Percentiles rank a stretch among this genome's conserved stretches.
Evolutionary conservation across 64 coral and sea anemone species (phyloP).

Genomic region (Pachyseris speciosa): DNA sequence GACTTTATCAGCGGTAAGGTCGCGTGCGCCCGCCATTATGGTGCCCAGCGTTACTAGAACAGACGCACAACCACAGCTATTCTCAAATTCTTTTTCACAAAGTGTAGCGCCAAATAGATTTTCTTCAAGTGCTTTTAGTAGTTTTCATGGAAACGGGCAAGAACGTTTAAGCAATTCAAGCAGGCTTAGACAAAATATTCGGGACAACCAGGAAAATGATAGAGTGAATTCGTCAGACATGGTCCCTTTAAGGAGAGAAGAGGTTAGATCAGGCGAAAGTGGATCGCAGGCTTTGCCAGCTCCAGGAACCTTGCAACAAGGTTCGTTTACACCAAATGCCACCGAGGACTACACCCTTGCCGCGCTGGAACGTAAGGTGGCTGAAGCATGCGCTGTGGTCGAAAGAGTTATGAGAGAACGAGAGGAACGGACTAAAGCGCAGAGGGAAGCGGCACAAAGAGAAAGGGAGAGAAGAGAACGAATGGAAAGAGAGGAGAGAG

Average conservation of each 20-base stretch:
- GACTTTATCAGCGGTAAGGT: not conserved
- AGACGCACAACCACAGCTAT: not conserved
- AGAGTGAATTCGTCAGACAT: not conserved
- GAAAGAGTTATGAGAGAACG: constrained; percentile 16
- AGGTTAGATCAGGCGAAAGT: not conserved
- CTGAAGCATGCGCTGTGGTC: not conserved
- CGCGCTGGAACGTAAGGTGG: not conserved
- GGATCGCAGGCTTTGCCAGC: not conserved
- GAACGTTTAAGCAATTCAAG: not conserved
- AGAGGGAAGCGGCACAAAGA: not conserved
- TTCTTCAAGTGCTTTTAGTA: not conserved
- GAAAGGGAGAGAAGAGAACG: constrained; percentile 3
- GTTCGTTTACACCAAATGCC: not conserved
- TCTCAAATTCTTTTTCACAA: not conserved
- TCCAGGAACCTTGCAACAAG: not conserved
- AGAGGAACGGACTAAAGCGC: constrained; percentile 15
- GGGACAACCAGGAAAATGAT: not conserved
- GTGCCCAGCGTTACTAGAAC: not conserved
- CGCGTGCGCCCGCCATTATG: not conserved
- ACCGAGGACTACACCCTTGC: not conserved
- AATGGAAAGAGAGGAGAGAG: not conserved
- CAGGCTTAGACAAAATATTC: not conserved
- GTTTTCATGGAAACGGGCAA: not conserved
- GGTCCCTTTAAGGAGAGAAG: not conserved
- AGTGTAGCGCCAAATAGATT: not conserved